Evolutionary conservation across 1,140 invertebrate species (phyloP).

Genomic region (Phocides pigmalion): DNA sequence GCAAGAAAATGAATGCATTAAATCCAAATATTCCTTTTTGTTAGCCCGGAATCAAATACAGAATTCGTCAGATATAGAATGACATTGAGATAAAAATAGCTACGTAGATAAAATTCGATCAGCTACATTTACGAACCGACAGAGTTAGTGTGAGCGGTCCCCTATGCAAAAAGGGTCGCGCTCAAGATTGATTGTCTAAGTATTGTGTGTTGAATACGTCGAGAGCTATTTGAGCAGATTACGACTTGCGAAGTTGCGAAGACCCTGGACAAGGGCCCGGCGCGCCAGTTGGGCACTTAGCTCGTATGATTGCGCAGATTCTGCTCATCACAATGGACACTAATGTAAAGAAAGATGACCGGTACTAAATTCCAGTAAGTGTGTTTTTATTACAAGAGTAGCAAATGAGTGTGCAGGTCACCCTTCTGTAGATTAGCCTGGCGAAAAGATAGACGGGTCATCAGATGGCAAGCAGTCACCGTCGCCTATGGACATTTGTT

Average conservation of each 20-base stretch:
- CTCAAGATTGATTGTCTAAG: slow-evolving; percentile 70
- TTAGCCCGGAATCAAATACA: too few species aligned
- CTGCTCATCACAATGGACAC: slow-evolving; percentile 23
- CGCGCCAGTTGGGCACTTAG: slow-evolving; percentile 23
- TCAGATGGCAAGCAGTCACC: too few species aligned
- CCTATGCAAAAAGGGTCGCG: slow-evolving; percentile 57
- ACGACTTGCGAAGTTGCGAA: slow-evolving; percentile 54
- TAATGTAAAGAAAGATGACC: slow-evolving; percentile 24
- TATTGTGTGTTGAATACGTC: slow-evolving; percentile 60
- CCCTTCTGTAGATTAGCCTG: too few species aligned
- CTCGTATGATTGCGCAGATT: slow-evolving; percentile 34
- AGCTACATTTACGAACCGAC: background rate
- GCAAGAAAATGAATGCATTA: too few species aligned
- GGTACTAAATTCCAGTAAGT: slow-evolving; percentile 4
- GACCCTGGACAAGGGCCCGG: slow-evolving; percentile 30
- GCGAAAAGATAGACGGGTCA: too few species aligned
- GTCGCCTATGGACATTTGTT: too few species aligned
- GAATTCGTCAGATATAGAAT: too few species aligned
- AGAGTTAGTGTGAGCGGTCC: slow-evolving; percentile 38
- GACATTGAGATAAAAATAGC: too few species aligned
- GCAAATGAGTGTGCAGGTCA: too few species aligned
- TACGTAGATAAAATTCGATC: background rate
- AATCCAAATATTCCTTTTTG: too few species aligned
- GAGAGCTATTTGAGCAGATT: slow-evolving; percentile 52
- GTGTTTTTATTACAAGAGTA: slow-evolving; percentile 3